phyloP scores from a whole-genome alignment of 2,888 invertebrate genomes.

The Oeneis ivallda region DNA sequence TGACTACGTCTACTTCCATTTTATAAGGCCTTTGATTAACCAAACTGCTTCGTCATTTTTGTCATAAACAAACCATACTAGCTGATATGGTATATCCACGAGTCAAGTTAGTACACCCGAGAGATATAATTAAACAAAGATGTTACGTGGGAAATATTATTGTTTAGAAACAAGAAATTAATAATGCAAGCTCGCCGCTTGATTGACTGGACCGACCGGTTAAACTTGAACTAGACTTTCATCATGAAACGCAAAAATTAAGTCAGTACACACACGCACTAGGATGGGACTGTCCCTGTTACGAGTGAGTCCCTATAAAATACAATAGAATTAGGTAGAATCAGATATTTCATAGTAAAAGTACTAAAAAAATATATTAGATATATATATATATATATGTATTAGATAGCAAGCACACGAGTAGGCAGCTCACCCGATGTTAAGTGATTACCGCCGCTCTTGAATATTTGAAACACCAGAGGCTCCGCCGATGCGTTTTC shows the following conservation, averaged over 20 bases:
- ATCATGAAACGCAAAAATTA: slow-evolving; percentile 24
- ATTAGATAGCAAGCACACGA: too few species aligned
- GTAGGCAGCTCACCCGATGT: too few species aligned
- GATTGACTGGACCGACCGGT: slow-evolving; percentile 58
- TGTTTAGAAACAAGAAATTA: slow-evolving; percentile 43
- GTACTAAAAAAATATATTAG: neutral
- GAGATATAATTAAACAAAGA: slow-evolving; percentile 29
- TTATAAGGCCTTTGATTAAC: too few species aligned
- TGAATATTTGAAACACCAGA: too few species aligned
- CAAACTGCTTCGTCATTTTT: too few species aligned
- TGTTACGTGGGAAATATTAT: slow-evolving; percentile 43
- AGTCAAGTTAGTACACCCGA: neutral
- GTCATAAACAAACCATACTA: too few species aligned
- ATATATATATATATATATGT: too few species aligned
- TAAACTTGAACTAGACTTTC: slow-evolving; percentile 43
- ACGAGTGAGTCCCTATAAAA: slow-evolving; percentile 53
- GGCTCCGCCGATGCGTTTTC: too few species aligned
- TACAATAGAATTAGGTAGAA: neutral
- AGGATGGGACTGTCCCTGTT: slow-evolving; percentile 63
- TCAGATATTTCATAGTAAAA: neutral
- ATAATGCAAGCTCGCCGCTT: slow-evolving; percentile 39
- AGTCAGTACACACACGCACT: slow-evolving; percentile 29
- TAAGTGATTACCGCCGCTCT: too few species aligned
- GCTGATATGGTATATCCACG: slow-evolving; percentile 14
- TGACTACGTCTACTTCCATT: too few species aligned